Evolutionary conservation across 2,888 invertebrate species (phyloP).

Genomic region (Poecilobothrus nobilitatus): DNA sequence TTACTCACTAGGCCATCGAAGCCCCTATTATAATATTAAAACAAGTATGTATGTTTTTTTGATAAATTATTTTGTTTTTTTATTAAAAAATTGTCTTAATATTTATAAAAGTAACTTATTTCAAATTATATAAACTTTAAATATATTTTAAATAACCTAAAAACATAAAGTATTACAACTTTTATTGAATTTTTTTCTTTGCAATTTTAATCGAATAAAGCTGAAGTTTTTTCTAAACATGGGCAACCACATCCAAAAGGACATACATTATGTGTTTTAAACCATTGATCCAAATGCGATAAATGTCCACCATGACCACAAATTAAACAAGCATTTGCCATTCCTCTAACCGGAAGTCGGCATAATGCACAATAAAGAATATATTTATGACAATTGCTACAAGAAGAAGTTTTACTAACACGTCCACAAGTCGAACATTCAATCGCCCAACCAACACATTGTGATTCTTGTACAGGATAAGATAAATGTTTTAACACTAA

Average conservation of each 20-base stretch:
- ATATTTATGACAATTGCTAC: slow-evolving; percentile 61
- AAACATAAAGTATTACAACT: too few species aligned
- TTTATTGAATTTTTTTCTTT: too few species aligned
- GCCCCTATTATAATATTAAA: too few species aligned
- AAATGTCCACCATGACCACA: slow-evolving; percentile 94
- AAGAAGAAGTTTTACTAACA: slow-evolving; percentile 59
- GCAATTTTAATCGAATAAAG: slow-evolving; percentile 24
- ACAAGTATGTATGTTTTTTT: too few species aligned
- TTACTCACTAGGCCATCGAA: too few species aligned
- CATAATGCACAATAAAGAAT: slow-evolving; percentile 77
- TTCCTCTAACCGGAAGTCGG: slow-evolving; percentile 74
- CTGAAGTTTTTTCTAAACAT: slow-evolving; percentile 64
- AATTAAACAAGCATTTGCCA: slow-evolving; percentile 73
- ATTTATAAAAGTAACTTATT: too few species aligned
- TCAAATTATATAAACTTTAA: too few species aligned
- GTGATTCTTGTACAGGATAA: slow-evolving; percentile 45
- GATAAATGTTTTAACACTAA: slow-evolving; percentile 52
- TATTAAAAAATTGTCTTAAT: too few species aligned
- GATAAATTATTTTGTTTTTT: too few species aligned
- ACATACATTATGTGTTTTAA: slow-evolving; percentile 61
- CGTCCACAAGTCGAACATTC: slow-evolving; percentile 64
- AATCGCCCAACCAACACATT: slow-evolving; percentile 64
- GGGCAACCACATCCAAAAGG: slow-evolving; percentile 89
- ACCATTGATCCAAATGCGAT: slow-evolving; percentile 76
- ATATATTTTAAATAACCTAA: too few species aligned